Percentiles rank a stretch among this genome's conserved stretches.
phyloP scores from a whole-genome alignment of 2,888 invertebrate genomes.

The Eristalis pertinax region DNA sequence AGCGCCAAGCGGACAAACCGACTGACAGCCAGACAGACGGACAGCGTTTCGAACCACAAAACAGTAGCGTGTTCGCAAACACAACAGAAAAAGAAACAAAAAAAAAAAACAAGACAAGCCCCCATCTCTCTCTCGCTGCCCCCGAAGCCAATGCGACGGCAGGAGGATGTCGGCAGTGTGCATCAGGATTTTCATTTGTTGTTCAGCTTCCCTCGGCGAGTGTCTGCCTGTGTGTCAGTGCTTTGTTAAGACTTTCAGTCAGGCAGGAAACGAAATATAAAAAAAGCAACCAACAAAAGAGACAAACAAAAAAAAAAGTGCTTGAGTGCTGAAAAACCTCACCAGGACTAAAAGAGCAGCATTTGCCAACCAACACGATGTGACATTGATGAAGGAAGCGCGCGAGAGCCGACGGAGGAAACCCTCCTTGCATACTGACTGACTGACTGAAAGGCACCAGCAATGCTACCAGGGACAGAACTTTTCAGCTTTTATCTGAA shows the following conservation, averaged over 20 bases:
- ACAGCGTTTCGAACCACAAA: conserved; percentile 62
- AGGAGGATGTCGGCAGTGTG: conserved; percentile 9
- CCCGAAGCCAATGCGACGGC: background rate
- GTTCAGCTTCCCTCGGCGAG: conserved; percentile 18
- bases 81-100: conserved; percentile 22
- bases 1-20: conserved; percentile 19
- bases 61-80: conserved; percentile 64
- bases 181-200: conserved; percentile 59
- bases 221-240: too few relatives aligned
- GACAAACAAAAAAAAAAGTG: background rate
- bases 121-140: background rate
- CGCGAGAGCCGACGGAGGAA: conserved; percentile 14
- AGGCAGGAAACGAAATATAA: conserved; percentile 8
- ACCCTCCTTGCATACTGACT: conserved; percentile 23
- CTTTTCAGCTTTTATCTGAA: conserved; percentile 36
- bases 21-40: conserved; percentile 41
- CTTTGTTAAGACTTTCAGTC: background rate
- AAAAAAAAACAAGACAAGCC: conserved; percentile 22
- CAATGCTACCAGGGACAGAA: background rate
- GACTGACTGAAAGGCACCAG: conserved; percentile 15
- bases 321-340: conserved; percentile 32
- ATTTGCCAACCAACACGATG: conserved; percentile 34
- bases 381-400: conserved; percentile 31
- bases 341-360: conserved; percentile 21
- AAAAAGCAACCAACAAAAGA: too few relatives aligned